Evolutionary conservation across 1,140 invertebrate genomes (phyloP).

Genomic region (Hydropsyche tenuis): DNA sequence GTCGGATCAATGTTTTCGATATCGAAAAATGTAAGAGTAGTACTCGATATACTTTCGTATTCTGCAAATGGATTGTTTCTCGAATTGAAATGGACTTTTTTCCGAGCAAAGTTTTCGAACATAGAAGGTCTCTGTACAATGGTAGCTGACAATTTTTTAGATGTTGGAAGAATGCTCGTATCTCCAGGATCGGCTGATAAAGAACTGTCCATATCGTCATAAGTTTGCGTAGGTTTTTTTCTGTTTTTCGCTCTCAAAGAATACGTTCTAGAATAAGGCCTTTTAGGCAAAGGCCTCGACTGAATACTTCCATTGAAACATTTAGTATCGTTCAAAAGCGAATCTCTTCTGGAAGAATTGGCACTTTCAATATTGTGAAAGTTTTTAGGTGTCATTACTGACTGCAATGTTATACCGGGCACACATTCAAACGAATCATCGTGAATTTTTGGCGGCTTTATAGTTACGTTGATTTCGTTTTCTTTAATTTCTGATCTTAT

Average conservation of each 20-base stretch:
- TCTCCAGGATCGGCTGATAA: slow-evolving; percentile 65
- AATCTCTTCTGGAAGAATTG: neutral
- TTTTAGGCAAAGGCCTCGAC: slow-evolving; percentile 16
- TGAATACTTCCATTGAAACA: neutral
- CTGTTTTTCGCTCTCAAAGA: slow-evolving; percentile 52
- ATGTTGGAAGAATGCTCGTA: slow-evolving; percentile 63
- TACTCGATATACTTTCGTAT: slow-evolving; percentile 59
- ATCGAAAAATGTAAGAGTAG: slow-evolving; percentile 59
- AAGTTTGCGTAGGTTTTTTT: slow-evolving; percentile 55
- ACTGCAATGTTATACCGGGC: slow-evolving; percentile 54
- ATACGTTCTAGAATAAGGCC: slow-evolving; percentile 49
- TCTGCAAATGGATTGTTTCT: slow-evolving; percentile 59
- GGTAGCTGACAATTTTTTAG: slow-evolving; percentile 60
- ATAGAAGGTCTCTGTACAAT: slow-evolving; percentile 59
- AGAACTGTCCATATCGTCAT: slow-evolving; percentile 64
- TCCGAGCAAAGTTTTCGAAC: slow-evolving; percentile 55
- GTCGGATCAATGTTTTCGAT: slow-evolving; percentile 56
- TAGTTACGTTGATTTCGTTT: neutral
- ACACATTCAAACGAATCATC: neutral
- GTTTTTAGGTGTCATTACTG: slow-evolving; percentile 53
- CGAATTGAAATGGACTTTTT: slow-evolving; percentile 59
- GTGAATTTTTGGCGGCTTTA: neutral
- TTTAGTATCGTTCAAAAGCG: neutral
- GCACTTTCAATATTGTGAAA: slow-evolving; percentile 35
- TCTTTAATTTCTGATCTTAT: slow-evolving; percentile 37